These are phyloP conservation scores for Scaptomyza reducta DNA, from an alignment of 2,888 invertebrate species.

Conservation along the genomic window DNA sequence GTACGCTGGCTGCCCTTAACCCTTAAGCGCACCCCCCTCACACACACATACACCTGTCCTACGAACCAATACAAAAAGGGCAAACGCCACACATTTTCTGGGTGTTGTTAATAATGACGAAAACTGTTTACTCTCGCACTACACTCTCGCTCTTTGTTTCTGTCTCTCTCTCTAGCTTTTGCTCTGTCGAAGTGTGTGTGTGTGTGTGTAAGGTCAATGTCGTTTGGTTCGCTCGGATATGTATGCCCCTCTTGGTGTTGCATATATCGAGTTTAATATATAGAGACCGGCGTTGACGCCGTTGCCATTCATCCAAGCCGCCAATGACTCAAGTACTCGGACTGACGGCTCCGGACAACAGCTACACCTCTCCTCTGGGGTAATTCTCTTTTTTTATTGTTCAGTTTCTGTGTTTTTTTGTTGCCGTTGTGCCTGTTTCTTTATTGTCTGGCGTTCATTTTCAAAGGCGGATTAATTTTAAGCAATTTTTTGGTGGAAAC, in stretches of 20 bases:
- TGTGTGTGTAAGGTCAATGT: constrained; percentile 82
- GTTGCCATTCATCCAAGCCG: constrained; percentile 65
- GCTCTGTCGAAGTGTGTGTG: constrained; percentile 34
- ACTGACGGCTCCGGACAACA: constrained; percentile 9
- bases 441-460: constrained; percentile 54
- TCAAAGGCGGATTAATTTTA: constrained; percentile 68
- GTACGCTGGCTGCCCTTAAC: constrained; percentile 41
- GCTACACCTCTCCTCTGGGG: constrained; percentile 29
- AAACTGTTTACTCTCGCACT: constrained; percentile 53
- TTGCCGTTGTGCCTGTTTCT: constrained; percentile 42
- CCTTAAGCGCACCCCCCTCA: constrained; percentile 10
- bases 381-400: constrained; percentile 31
- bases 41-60: constrained; percentile 48
- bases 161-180: constrained; percentile 9
- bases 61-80: constrained; percentile 38
- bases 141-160: constrained; percentile 38
- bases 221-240: constrained; percentile 65
- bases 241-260: constrained; percentile 29
- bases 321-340: constrained; percentile 70
- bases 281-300: constrained; percentile 43
- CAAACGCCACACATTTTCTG: constrained; percentile 56
- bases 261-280: constrained; percentile 66
- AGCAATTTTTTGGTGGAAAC: constrained; percentile 69
- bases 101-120: constrained; percentile 58
- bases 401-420: constrained; percentile 31